These are phyloP conservation scores for Stegodyphus mimosarum DNA, from an alignment of 1,140 invertebrate genomes.

Conservation along the genomic window DNA sequence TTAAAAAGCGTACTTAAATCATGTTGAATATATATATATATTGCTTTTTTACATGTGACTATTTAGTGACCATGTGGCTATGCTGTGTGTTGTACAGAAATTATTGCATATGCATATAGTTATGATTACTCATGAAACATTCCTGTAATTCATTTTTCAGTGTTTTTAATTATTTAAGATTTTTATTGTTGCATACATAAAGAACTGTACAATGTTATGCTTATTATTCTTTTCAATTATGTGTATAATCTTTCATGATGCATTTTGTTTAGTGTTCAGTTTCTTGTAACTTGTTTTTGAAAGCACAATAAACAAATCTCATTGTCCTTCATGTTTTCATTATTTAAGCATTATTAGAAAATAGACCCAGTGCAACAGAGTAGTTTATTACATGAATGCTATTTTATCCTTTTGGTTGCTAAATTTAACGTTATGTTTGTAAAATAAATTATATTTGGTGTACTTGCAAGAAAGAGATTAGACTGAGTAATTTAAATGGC, in stretches of 20 bases:
- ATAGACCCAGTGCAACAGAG: no score
- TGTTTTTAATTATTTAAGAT: not conserved
- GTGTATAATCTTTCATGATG: slow-evolving; percentile 9
- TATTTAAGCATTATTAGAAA: no score
- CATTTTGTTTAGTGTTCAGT: not conserved
- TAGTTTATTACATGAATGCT: no score
- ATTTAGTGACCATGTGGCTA: not conserved
- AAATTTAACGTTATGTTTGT: no score
- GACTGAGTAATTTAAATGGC: no score
- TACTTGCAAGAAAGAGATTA: no score
- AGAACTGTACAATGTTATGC: slow-evolving; percentile 15
- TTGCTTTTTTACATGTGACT: not conserved
- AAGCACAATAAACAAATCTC: slow-evolving; percentile 27
- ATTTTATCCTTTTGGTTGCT: no score
- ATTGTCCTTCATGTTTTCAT: not conserved
- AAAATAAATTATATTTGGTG: no score
- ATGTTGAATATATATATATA: not conserved
- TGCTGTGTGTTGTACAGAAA: slow-evolving; percentile 31
- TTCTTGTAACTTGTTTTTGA: slow-evolving; percentile 19
- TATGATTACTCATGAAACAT: slow-evolving; percentile 12
- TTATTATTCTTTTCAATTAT: not conserved
- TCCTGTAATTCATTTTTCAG: slow-evolving; percentile 9
- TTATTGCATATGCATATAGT: slow-evolving; percentile 7
- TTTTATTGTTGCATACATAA: not conserved
- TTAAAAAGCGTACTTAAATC: slow-evolving; percentile 31